Evolutionary conservation across 2,113 vertebrate genomes (phyloP), one percentile per base, ranked within the genome.

Genomic region (Martes martes): DNA sequence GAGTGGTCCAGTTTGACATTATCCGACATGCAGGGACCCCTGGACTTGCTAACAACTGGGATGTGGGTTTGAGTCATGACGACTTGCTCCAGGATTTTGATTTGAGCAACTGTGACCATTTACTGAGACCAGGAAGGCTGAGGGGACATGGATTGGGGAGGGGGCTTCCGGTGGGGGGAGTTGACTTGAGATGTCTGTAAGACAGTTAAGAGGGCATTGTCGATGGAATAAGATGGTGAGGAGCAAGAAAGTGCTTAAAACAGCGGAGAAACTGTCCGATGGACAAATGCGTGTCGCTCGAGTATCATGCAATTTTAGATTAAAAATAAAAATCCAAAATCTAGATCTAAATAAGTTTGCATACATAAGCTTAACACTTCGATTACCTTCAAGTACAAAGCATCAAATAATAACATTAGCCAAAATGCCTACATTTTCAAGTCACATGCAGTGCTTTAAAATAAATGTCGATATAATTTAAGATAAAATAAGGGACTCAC

Each of bases 21-120:
- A 2, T 74, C 52, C 31, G 9, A 24, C 19, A 0, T 0, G 24
- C 13, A 7, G 59, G 39, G 33, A 6, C 31, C 18, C 0, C 18
- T 23, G 61, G 74, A 76, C 78, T 93, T 42, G 19, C 39, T 85
- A 7, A 59, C 2, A n/a, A 42, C 78, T 74, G 26, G 63, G 2
- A 28, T 6, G 31, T 18, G 36, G n/a, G 28, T 57, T 36, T 42
- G 26, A 61, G 31, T 57, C 45, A 65, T 24, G 50, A 21, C 31
- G 9, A 57, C 45, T 23, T 0, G 0, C 19, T 39, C 28, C 11
- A 33, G 55, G 45, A 23, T 52, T 92, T 63, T 24, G 26, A 26
- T 57, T 36, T 33, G 82, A 82, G 52, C 42, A 45, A 7, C 23
- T 26, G 88, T 24, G 76, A 21, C 47, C 23, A 0, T 63, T 67